These are phyloP conservation scores for Gavia stellata DNA, from an alignment of 2,113 vertebrate genomes.

Conservation along the genomic window DNA sequence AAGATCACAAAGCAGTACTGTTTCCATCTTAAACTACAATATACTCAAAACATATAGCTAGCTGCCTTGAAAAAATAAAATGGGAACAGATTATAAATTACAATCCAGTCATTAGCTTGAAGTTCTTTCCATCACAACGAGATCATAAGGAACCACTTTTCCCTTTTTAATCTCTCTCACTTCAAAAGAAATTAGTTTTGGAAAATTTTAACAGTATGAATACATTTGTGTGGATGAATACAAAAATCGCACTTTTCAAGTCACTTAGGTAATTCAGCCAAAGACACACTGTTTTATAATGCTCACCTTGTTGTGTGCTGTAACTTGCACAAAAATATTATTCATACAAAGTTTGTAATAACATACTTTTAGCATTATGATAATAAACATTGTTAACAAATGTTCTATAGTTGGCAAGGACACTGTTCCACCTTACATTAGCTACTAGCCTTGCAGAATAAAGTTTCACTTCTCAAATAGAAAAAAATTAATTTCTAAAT, in stretches of 20 bases:
- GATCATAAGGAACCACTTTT: not conserved
- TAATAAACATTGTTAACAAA: conserved; percentile 72
- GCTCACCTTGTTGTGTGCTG: conserved; percentile 61
- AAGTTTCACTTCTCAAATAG: conserved; percentile 25
- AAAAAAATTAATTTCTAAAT: not conserved
- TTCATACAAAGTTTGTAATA: conserved; percentile 58
- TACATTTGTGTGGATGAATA: conserved; percentile 6
- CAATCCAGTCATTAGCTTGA: not conserved
- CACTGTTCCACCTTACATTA: not conserved
- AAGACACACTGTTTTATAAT: conserved; percentile 16
- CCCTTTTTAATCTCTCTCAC: not conserved
- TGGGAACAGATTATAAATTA: not conserved
- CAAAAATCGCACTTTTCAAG: conserved; percentile 56
- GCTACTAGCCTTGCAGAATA: conserved; percentile 41
- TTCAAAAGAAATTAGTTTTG: conserved; percentile 1
- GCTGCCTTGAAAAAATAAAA: not conserved
- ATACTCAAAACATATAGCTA: not conserved
- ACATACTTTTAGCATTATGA: conserved; percentile 59
- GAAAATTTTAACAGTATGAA: conserved; percentile 33
- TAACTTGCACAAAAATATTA: conserved; percentile 59
- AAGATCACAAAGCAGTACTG: not conserved
- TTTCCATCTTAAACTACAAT: not conserved
- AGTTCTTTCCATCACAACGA: not conserved
- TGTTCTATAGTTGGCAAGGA: conserved; percentile 26
- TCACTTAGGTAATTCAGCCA: not conserved